These are phyloP conservation scores for Rotaria macrura DNA, from an alignment of 2,888 invertebrate species.

Conservation along the genomic window DNA sequence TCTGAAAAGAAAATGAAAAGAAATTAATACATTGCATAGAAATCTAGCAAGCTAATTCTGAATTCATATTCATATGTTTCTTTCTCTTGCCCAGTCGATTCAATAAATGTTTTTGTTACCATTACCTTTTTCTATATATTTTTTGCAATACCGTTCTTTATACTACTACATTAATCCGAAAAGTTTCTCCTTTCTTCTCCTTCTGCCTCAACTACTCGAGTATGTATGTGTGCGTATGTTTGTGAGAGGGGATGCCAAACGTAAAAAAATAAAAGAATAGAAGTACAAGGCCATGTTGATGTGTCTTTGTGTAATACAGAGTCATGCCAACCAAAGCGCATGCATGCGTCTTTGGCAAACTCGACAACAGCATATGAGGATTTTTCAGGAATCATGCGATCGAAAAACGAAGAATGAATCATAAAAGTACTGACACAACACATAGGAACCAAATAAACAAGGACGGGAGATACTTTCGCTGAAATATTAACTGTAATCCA, in stretches of 20 bases:
- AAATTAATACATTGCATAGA: not conserved
- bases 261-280: not conserved
- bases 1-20: not conserved
- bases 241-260: not conserved
- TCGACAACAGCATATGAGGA: not conserved
- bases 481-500: too few species aligned
- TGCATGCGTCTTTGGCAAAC: not conserved
- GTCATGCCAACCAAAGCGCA: not conserved
- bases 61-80: not conserved
- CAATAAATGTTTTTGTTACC: not conserved
- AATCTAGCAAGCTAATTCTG: not conserved
- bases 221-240: not conserved
- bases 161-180: not conserved
- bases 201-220: not conserved
- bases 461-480: too few species aligned
- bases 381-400: too few species aligned
- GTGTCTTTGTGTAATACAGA: not conserved
- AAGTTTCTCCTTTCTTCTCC: not conserved
- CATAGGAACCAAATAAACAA: too few species aligned
- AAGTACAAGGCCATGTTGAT: not conserved
- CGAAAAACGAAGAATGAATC: too few species aligned
- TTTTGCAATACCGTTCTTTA: not conserved
- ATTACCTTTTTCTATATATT: not conserved
- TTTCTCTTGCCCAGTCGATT: not conserved
- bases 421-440: too few species aligned